Evolutionary conservation across 2,113 vertebrate species (phyloP).

Genomic region (Pandion haliaetus): DNA sequence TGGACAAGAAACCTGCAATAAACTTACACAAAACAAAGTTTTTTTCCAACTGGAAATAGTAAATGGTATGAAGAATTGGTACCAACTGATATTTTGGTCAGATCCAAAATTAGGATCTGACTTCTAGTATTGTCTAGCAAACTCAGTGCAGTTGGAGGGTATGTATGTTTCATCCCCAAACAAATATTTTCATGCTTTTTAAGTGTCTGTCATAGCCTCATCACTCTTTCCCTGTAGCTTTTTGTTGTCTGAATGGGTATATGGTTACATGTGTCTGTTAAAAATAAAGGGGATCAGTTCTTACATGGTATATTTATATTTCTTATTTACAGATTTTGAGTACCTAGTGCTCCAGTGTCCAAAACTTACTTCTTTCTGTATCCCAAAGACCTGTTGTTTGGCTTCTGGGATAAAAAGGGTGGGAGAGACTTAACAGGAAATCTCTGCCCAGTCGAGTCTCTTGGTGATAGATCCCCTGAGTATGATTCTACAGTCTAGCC

Average conservation of each 20-base stretch:
- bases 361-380: conserved; percentile 3
- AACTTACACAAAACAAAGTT: background rate
- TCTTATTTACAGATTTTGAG: conserved; percentile 13
- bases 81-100: conserved; percentile 66
- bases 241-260: conserved; percentile 68
- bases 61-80: background rate
- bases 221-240: conserved; percentile 62
- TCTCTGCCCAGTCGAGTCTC: conserved; percentile 27
- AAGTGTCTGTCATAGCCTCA: conserved; percentile 65
- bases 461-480: background rate
- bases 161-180: conserved; percentile 59
- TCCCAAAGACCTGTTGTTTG: conserved; percentile 31
- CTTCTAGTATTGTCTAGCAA: conserved; percentile 10
- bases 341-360: conserved; percentile 4
- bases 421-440: conserved; percentile 49
- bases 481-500: background rate
- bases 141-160: conserved; percentile 50
- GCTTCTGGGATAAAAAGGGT: conserved; percentile 22
- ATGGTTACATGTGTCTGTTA: conserved; percentile 61
- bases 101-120: conserved; percentile 46
- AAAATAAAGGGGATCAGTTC: conserved; percentile 34
- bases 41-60: background rate
- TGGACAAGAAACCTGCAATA: background rate
- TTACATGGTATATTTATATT: conserved; percentile 23
- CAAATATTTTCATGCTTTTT: conserved; percentile 59